Evolutionary conservation across 2,888 invertebrate genomes (phyloP).

Genomic region (Drosophila hawaiiensis): DNA sequence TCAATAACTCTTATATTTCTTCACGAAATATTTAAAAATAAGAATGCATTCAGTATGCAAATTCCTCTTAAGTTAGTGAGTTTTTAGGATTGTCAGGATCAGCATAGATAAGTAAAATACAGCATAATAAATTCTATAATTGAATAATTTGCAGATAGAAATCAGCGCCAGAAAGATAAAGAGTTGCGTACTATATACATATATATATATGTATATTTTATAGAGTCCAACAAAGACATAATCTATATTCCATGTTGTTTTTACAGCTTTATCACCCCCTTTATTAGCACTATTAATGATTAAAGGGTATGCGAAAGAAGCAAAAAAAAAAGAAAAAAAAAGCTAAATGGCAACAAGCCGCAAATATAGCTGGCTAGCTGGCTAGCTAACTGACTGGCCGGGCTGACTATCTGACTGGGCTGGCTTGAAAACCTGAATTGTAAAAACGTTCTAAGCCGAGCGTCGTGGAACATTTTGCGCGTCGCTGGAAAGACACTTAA

Average conservation of each 20-base stretch:
- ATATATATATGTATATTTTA: background rate
- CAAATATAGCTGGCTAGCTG: conserved; percentile 19
- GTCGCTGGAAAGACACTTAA: conserved; percentile 80
- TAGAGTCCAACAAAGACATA: background rate
- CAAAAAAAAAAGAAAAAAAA: conserved; percentile 23
- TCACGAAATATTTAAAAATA: background rate
- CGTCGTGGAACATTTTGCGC: conserved; percentile 65
- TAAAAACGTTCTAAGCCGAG: conserved; percentile 77
- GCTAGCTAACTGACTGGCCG: conserved; percentile 13
- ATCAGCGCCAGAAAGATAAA: background rate
- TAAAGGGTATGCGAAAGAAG: conserved; percentile 27
- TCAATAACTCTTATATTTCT: background rate
- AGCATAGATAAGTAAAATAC: background rate
- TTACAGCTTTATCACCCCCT: background rate
- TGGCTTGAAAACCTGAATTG: conserved; percentile 75
- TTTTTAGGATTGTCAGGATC: background rate
- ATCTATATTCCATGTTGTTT: background rate
- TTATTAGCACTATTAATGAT: background rate
- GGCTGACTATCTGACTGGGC: conserved; percentile 12
- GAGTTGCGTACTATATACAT: background rate
- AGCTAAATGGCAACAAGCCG: conserved; percentile 39
- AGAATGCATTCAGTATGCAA: background rate
- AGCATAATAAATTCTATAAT: background rate
- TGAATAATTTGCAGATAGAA: background rate
- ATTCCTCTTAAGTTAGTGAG: background rate